Base-by-base conservation (phyloP, 1,140 invertebrate species). In the Drosophila carrolli region DNA sequence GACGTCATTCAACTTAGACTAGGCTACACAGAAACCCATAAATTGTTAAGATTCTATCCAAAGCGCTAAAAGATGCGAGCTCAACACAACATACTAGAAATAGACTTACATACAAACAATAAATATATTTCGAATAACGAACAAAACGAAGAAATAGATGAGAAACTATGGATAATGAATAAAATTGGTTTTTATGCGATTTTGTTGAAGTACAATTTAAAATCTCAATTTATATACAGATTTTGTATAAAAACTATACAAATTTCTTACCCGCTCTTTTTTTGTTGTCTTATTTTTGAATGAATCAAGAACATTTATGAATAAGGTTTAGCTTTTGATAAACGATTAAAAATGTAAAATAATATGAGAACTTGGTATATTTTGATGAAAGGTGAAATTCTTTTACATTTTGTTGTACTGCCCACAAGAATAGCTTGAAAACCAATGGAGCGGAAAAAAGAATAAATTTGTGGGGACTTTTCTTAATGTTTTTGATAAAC, bases 311-410 rank as follows among this genome's bases (percentile, higher is more conserved):
- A 56, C 54, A 78, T 51, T 55, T 71, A 71, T 13, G 13, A 37
- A 38, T 81, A 82, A 86, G 83, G 40, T 48, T 65, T 89, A 89
- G 84, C 85, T 89, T 89, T 90, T 89, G 86, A 84, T 90, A 90
- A 78, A 60, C 38, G 58, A 73, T 38, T 59, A 37, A 19, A 35
- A 66, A 23, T 75, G 78, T 73, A 70, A 68, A 74, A 61, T 62
- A 74, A 71, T 46, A 55, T 57, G 67, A 73, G 37, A 60, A 57
- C 37, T 37, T 38, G n/a, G 32, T 57, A 60, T 66, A 67, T 44
- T 54, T 58, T 79, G 46, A 78, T 56, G 53, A 57, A 55, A 81
- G 78, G 77, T 81, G 78, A 80, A 80, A 80, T 68, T 51, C 55
- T 51, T 57, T 50, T 54, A 51, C 48, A 65, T 81, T 70, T 74